Evolutionary conservation across 2,113 vertebrate species (phyloP), one percentile per base, ranked within the genome.

Genomic region (Noctilio leporinus): DNA sequence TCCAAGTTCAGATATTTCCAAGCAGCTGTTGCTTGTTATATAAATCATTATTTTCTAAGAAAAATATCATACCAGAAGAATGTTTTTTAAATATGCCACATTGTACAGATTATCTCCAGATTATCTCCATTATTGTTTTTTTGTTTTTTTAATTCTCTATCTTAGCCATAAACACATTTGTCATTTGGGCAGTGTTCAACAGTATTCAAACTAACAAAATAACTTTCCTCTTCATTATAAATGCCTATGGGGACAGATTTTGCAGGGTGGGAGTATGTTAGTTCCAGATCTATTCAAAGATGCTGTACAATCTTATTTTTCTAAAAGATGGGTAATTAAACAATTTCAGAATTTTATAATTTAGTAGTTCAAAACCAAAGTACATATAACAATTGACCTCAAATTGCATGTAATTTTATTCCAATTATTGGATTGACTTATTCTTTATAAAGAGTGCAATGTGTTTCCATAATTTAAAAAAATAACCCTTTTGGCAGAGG

Each of bases 101-200:
- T 10, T 93, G 35, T 40, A 59, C 30, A 90, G 51, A 91, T 85
- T 81, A 93, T 84, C 35, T 82, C 57, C 24, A 93, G 51, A 91
- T 85, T 81, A 93, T 84, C 35, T 82, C 57, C 24, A 93, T n/a
- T n/a, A n/a, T n/a, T n/a, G n/a, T n/a, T n/a, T n/a, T n/a, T n/a
- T 85, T 91, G 62, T 95, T 94, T 86, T 92, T 91, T 92, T 77
- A 89, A 81, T 89, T 91, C 17, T 85, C 47, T 62, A 82, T 14
- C 49, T 75, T 19, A 26, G 49, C 33, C 64, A 59, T 86, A 95
- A 96, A 78, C 55, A 55, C 49, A 62, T 65, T 93, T 92, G 40
- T 82, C 49, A 89, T 86, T 45, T 90, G 85, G 45, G 12, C 55
- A 84, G 59, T 91, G 49, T 9, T 91, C 43, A 88, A 51, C 33